Evolutionary conservation across 2,113 vertebrate genomes (phyloP), one percentile per base, ranked within the genome.

Genomic region (Trogon melanurus): DNA sequence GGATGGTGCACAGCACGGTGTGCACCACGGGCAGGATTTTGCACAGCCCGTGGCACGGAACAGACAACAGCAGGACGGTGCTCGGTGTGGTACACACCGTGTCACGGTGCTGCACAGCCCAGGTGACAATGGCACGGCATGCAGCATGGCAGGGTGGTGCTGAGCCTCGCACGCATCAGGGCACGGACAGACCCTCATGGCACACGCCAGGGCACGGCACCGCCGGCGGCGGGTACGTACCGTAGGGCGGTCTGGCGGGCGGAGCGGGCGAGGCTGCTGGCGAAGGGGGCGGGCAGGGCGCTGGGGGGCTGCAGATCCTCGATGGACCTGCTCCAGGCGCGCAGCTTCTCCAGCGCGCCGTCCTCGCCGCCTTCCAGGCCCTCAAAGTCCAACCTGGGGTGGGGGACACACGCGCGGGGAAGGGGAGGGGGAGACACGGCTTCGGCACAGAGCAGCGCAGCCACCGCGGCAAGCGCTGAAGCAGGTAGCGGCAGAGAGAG

Each of bases 241-340:
- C 99, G 99, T 96, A 99, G 98, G 96, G 99, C 99, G 81, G 98
- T 99, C 97, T 99, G 99, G 97, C 98, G 99, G 75, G 99, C 99
- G 56, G 99, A 99, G 98, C 99, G 99, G 98, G 99, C 98, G 96
- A 99, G 98, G 53, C 98, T 99, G 98, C 98, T 99, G 98, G 98
- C 98, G 96, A 99, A 99, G 93, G 99, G 98, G 88, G 97, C 96
- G 53, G 98, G 97, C 97, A 99, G 98, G 97, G 97, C 78, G 83
- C 98, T 97, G 76, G 97, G 98, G 88, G 98, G 98, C 98, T 99
- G 99, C 98, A 99, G 98, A 98, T 99, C 99, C 98, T 99, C 99
- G 65, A 99, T 99, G 93, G 99, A 99, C 98, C 99, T 99, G 98
- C 99, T 99, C 99, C 99, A 99, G 97, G 98, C 98, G 91, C 98